These are phyloP conservation scores for Parazoanthus swiftii DNA, from an alignment of 92 coral and sea anemone genomes.

Conservation along the genomic window DNA sequence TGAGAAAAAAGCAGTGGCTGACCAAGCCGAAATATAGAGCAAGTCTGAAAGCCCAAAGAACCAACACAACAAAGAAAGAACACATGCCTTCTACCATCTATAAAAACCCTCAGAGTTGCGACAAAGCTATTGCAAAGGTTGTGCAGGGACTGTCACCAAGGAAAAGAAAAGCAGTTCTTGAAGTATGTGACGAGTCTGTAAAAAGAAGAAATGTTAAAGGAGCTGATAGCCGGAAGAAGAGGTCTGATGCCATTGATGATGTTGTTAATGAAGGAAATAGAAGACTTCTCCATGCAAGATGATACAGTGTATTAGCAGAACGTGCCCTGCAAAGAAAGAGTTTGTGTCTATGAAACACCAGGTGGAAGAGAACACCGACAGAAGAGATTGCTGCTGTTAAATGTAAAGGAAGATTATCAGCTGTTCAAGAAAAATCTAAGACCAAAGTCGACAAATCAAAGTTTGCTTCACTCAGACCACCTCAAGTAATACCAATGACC, in stretches of 20 bases:
- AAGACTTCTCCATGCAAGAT: conserved; percentile 50
- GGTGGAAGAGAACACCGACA: conserved; percentile 52
- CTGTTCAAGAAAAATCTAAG: conserved; percentile 45
- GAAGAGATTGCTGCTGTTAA: conserved; percentile 59
- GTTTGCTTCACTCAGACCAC: conserved; percentile 59
- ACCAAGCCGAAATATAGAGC: conserved; percentile 38
- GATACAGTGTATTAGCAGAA: conserved; percentile 41
- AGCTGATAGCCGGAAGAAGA: conserved; percentile 51
- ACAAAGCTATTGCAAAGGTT: conserved; percentile 47
- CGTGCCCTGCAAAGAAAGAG: conserved; percentile 61
- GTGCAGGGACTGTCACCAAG: conserved; percentile 47
- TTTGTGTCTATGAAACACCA: conserved; percentile 34
- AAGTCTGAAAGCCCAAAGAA: conserved; percentile 36
- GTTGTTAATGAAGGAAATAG: conserved; percentile 24
- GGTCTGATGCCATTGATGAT: conserved; percentile 56
- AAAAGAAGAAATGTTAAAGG: conserved; percentile 49
- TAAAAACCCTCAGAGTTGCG: conserved; percentile 48
- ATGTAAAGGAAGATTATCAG: conserved; percentile 51
- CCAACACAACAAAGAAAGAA: conserved; percentile 18
- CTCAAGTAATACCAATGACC: conserved; percentile 64
- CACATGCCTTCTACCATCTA: neutral
- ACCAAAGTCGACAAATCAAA: conserved; percentile 52
- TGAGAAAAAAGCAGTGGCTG: conserved; percentile 36
- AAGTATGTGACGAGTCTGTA: conserved; percentile 44
- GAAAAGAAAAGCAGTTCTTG: conserved; percentile 46